Evolutionary conservation across 2,888 invertebrate species (phyloP), one percentile per base, ranked within the genome.

Genomic region (Papilio elwesi): DNA sequence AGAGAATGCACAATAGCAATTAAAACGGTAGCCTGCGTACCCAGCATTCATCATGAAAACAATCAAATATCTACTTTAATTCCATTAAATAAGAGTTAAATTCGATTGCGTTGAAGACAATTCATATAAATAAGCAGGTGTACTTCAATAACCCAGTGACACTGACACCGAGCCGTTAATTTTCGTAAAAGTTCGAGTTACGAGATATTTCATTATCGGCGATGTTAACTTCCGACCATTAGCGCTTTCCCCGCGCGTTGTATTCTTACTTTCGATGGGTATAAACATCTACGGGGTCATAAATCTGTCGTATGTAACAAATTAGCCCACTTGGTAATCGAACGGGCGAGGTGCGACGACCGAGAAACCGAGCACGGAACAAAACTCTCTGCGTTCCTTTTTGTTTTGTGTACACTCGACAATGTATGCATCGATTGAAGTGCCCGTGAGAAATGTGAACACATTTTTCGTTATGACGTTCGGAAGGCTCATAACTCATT

Each of bases 231-330:
- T 79, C 81, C 79, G 75, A 77, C 82, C 84, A 88, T 87, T 85
- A 87, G 79, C 84, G 78, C 87, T 90, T 87, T 89, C 87, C 80
- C 84, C 72, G 68, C 64, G 64, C 38, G 76, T 74, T 76, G 75
- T 80, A 79, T 80, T 80, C 79, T 79, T 76, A 76, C 79, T 79
- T 81, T 81, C 79, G 79, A 78, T 76, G 75, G 43, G 43, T 76
- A 77, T 79, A 79, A 77, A 80, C 77, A 78, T 79, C 81, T 78
- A 80, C 76, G 78, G 74, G 76, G 79, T 82, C 84, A 87, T 90
- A 90, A 90, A 89, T 90, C 89, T 89, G 88, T 89, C 86, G 80
- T 81, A 85, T 79, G 78, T 74, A 87, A 90, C 88, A 85, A 90
- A 91, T 89, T 80, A 80, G 79, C 77, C 81, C 79, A 79, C 80